Conservation (phyloP, 1,140 invertebrate genomes). For the Brevipalpus yothersi region DNA sequence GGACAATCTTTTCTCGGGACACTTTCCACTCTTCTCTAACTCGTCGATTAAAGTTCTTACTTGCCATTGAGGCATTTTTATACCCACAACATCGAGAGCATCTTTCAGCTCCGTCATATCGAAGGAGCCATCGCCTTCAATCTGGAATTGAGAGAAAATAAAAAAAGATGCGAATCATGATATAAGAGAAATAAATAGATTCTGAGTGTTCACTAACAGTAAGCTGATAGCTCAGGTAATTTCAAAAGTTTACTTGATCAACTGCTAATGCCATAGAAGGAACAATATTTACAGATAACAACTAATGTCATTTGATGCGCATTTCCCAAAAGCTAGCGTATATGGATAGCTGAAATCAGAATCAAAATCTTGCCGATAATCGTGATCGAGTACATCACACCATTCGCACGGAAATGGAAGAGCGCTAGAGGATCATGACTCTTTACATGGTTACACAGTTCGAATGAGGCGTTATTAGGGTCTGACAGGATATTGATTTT, state of each 20-base stretch:
- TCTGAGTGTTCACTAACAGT: background rate
- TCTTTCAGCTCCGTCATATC: slow-evolving; percentile 63
- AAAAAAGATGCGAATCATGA: background rate
- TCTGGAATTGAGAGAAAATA: slow-evolving; percentile 31
- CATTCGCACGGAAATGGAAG: background rate
- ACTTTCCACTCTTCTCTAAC: slow-evolving; percentile 10
- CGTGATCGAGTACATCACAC: background rate
- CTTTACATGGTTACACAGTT: background rate
- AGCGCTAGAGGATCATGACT: background rate
- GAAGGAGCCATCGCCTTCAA: slow-evolving; percentile 73
- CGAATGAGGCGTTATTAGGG: background rate
- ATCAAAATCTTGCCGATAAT: background rate
- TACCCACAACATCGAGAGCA: slow-evolving; percentile 64
- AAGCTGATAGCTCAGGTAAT: background rate
- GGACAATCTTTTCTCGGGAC: slow-evolving; percentile 33
- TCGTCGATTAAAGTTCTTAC: slow-evolving; percentile 73
- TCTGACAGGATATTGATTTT: background rate
- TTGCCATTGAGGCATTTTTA: slow-evolving; percentile 78
- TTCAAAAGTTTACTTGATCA: background rate
- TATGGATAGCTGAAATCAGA: background rate
- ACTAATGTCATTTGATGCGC: background rate
- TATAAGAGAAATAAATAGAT: background rate
- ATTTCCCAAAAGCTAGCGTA: background rate
- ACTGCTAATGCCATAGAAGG: background rate
- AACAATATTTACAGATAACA: background rate